These are phyloP conservation scores for Coregonus suidteri DNA, from an alignment of 2,797 vertebrate genomes.

Conservation along the genomic window DNA sequence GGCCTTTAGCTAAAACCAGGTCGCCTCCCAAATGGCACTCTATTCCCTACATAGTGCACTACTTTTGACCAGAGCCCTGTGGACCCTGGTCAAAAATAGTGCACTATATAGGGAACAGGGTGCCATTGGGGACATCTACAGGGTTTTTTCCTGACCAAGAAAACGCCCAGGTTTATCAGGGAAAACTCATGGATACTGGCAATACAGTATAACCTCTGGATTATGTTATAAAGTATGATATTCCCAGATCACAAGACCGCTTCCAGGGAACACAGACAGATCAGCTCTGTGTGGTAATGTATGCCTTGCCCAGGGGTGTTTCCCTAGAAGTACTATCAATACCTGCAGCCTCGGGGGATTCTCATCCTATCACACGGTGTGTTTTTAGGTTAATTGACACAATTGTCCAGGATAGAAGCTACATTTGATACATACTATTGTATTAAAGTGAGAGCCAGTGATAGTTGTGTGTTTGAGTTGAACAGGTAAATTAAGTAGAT, in stretches of 20 bases:
- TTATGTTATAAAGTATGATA: too few relatives aligned
- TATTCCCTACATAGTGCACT: too few relatives aligned
- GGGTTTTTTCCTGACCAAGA: background rate
- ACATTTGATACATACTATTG: background rate
- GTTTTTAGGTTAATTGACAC: background rate
- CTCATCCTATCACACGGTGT: background rate
- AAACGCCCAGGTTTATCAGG: background rate
- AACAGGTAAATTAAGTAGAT: conserved; percentile 9
- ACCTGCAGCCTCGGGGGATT: background rate
- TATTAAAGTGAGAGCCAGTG: background rate
- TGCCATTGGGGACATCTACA: too few relatives aligned
- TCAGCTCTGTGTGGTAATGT: background rate
- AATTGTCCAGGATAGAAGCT: background rate
- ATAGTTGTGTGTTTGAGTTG: background rate
- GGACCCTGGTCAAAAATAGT: too few relatives aligned
- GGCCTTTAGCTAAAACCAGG: background rate
- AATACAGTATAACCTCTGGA: too few relatives aligned
- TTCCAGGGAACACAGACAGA: background rate
- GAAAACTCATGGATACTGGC: background rate
- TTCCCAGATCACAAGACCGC: background rate
- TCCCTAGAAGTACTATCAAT: background rate
- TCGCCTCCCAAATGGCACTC: too few relatives aligned
- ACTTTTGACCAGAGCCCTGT: too few relatives aligned
- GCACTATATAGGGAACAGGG: too few relatives aligned
- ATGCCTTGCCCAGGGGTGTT: background rate